Base-by-base conservation (phyloP, 2,888 invertebrate species). In the Eugnorisma glareosa region DNA sequence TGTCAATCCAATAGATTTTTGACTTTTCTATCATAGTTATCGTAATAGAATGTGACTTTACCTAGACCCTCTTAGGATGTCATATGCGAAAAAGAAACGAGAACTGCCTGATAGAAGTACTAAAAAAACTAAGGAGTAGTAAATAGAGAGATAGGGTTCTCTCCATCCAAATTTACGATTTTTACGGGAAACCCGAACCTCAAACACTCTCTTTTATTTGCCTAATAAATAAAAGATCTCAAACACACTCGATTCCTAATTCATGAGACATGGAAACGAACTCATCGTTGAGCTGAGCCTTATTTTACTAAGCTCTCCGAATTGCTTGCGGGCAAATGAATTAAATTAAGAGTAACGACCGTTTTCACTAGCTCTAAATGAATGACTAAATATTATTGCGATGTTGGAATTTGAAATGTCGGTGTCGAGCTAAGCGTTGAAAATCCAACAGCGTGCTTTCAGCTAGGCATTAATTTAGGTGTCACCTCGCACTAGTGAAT, bases 211-310 rank as follows among this genome's bases (percentile, higher is more conserved):
- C 31, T 57, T 71, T 59, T 75, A 85, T 75, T 82, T 69, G 48
- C 51, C 61, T 82, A 72, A 72, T 76, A 83, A 82, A 83, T 85
- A 85, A 83, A 83, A 82, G 72, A 82, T 71, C 40, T 57, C 8
- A 35, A 72, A 73, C 54, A 75, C 64, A 48, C 66, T 82, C n/a
- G 48, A 85, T 85, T 75, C 72, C 54, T 76, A 72, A 83, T 83
- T 83, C 82, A 83, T 85, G 86, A 82, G 83, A 85, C 83, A 82
- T 37, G 75, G 68, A 83, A 86, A 86, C 64, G 67, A 67, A 83
- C 86, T 82, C 57, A 67, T 70, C 73, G 73, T 78, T 59, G 57
- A 75, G 51, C 37, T 63, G 40, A 72, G 51, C 40, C 51, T 63
- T 61, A 83, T 68, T 75, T 74, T 54, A 72, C 64, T 74, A 43